Conservation (phyloP, 2,888 invertebrate species). For the Phania funesta region DNA sequence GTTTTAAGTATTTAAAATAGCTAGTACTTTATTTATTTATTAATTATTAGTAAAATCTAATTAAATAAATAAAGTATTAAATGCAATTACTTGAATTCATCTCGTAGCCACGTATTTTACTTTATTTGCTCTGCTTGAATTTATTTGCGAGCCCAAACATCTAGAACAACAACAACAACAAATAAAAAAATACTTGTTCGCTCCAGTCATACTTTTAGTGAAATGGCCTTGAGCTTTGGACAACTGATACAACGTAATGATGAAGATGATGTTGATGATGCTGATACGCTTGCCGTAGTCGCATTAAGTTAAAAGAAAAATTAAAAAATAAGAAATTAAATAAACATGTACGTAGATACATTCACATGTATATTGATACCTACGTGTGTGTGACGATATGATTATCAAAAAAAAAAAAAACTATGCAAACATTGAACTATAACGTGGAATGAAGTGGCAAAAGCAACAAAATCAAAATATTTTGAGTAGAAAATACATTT, state of each 20-base stretch:
- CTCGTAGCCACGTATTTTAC: neutral
- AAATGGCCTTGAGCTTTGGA: conserved; percentile 64
- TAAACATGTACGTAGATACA: neutral
- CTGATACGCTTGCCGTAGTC: conserved; percentile 16
- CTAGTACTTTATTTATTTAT: too few relatives aligned
- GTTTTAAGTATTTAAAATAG: too few relatives aligned
- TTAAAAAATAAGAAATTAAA: neutral
- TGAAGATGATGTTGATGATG: conserved; percentile 17
- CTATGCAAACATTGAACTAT: too few relatives aligned
- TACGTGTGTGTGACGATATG: neutral
- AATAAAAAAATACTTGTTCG: conserved; percentile 25
- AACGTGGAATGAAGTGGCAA: too few relatives aligned
- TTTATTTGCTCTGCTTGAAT: neutral
- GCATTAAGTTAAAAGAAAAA: conserved; percentile 1
- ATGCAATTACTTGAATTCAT: too few relatives aligned
- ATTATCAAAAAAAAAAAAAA: neutral
- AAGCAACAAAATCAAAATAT: conserved; percentile 19
- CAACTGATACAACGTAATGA: conserved; percentile 44
- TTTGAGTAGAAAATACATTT: neutral
- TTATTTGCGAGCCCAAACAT: conserved; percentile 6
- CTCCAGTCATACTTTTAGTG: conserved; percentile 40
- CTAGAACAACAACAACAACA: neutral
- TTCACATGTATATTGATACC: too few relatives aligned
- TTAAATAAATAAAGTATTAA: too few relatives aligned
- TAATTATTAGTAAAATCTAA: too few relatives aligned